Base-by-base conservation (phyloP, 2,113 vertebrate species). In the Promerops cafer region DNA sequence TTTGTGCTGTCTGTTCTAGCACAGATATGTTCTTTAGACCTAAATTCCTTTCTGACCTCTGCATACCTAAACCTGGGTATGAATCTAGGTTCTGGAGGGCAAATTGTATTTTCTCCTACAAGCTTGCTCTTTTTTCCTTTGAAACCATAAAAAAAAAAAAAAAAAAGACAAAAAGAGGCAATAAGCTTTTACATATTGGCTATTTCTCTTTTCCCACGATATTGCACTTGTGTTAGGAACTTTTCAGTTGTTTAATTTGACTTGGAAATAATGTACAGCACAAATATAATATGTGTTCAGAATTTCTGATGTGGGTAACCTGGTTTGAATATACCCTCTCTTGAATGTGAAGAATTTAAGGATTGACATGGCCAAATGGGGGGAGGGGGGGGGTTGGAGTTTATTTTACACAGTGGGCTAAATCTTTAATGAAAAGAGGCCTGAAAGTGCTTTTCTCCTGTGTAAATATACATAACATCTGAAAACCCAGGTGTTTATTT, bases 311-410 rank as follows among this genome's bases (percentile, higher is more conserved):
- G 13, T 79, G 42, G 33, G 28, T 75, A 84, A 39, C 42, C 33
- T 82, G 9, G 28, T 64, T 50, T 87, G 68, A 84, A 39, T 33
- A 22, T 40, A 33, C 11, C 31, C 4, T 33, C 75, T 56, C 37
- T 33, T 66, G 8, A 85, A 47, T 10, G 10, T 75, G 53, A 74
- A 66, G 35, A 83, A 66, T 31, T 61, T 64, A 24, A 35, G 17
- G 31, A 57, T 72, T 85, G 23, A 80, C 11, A 3, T 72, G 33
- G 54, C n/a, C 42, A 89, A 13, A 54, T 66, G 6, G 20, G 33
- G 9, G 12, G 5, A 0, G 6, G 20, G 33, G 9, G 12, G 5
- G 0, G 1, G 13, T 20, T 24, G 76, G 49, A 11, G 5, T 70
- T 84, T 65, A 28, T 85, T 93, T 94, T 88, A 76, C 21, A 49